Evolutionary conservation across 2,797 vertebrate species (phyloP), one percentile per base, ranked within the genome.

Genomic region (Streptopelia turtur): DNA sequence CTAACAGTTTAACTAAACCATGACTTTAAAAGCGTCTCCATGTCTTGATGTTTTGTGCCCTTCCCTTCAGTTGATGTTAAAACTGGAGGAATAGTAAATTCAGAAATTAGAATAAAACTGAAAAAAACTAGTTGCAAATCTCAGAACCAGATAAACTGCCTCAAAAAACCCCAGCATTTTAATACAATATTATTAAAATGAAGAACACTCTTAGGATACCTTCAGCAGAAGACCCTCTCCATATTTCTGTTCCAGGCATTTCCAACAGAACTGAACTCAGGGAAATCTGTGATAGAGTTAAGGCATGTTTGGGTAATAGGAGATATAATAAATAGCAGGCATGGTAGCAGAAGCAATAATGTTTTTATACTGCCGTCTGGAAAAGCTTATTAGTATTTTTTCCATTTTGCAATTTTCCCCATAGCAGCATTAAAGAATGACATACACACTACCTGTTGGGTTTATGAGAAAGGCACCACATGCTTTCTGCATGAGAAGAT

Each of bases 341-440:
- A 90, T 94, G 28, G 94, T 93, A 96, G 83, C 91, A 95, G 81
- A 94, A 95, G 80, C 88, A 96, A 93, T 96, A 95, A 96, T 68
- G 41, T 79, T 95, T 97, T 96, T 95, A 95, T 93, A 93, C 18
- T 82, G 91, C 91, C 9, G 16, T 95, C 96, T 96, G 96, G 95
- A 97, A 97, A 96, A 96, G 60, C 93, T 95, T 96, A 84, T 93
- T 96, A 93, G 77, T 92, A 83, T 78, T 95, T 96, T 97, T 96
- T 97, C 96, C 95, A 96, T 95, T 96, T 95, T 90, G 91, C 91
- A 94, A 82, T 94, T 97, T 93, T 96, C 88, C 78, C 95, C 77
- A 69, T 70, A 95, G 95, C 80, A 83, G 47, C 1, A 0, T 88
- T 95, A 93, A 94, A 86, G 76, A 95, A 95, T 94, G 95, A 96